A percentile compares a stretch with the other conserved stretches of the same genome.
Conservation (phyloP, 2,113 vertebrate species). For the Abramis brama region DNA sequence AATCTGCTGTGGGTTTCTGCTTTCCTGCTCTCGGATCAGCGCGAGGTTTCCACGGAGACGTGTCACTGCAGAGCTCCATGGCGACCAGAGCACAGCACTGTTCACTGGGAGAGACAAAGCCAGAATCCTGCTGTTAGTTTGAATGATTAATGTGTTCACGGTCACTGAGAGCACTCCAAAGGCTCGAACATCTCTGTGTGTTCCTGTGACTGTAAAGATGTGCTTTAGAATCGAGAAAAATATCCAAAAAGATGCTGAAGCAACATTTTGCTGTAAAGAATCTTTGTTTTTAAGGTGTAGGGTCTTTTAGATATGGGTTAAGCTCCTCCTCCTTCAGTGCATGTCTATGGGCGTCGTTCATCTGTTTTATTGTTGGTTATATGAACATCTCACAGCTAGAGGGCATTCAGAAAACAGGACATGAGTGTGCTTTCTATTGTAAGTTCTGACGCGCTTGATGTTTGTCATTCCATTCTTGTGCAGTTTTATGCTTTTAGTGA, state of each 20-base stretch:
- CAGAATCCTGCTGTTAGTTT: slow-evolving; percentile 37
- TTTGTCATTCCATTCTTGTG: background rate
- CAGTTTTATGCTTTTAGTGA: background rate
- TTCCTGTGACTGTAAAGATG: background rate
- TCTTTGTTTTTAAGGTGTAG: background rate
- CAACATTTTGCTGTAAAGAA: background rate
- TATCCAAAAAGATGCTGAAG: background rate
- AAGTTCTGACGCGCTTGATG: background rate
- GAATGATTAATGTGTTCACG: slow-evolving; percentile 49
- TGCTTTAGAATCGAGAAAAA: background rate
- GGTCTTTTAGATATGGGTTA: background rate
- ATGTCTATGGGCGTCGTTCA: background rate
- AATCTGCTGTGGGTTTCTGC: background rate
- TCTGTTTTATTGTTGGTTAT: too few species aligned
- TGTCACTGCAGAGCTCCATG: slow-evolving; percentile 55
- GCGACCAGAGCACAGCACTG: slow-evolving; percentile 40
- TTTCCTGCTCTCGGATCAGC: slow-evolving; percentile 46
- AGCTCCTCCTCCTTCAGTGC: background rate
- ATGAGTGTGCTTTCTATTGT: background rate
- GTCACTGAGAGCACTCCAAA: slow-evolving; percentile 33
- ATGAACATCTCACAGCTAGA: background rate
- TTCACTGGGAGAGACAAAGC: slow-evolving; percentile 26
- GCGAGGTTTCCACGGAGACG: slow-evolving; percentile 55
- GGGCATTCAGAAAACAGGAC: background rate
- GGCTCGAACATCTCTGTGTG: slow-evolving; percentile 19